Base-by-base conservation (phyloP, 2,888 invertebrate genomes). In the Scaptomyza cyrtandrae region DNA sequence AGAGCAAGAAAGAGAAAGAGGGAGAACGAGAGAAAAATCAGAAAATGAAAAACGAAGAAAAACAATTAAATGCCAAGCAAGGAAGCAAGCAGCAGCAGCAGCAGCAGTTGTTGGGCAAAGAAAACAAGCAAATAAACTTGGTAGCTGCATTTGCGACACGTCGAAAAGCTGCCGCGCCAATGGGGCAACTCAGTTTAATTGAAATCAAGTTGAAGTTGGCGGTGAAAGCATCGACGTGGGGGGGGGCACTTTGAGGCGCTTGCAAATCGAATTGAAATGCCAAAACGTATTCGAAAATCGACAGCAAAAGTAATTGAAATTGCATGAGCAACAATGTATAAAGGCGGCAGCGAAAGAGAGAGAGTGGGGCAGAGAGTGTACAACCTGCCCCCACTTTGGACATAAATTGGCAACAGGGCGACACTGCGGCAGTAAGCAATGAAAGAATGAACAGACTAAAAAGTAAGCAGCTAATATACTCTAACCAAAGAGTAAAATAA, bases 221-320 rank as follows among this genome's bases (percentile, higher is more conserved):
- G 19, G 29, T n/a, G 64, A 9, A 33, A 6, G 57, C 16, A 3
- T 2, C 27, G 61, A n/a, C n/a, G 71, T 46, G 48, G 65, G 50
- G 41, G 71, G 63, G 79, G 70, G 74, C 37, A 37, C n/a, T 37
- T 71, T 46, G 24, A 24, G 48, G 77, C 54, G 78, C 54, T 88
- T 89, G 87, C 86, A 80, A 83, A 80, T 85, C 81, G 86, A 86
- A 85, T 73, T 77, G 87, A 77, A 87, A 77, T 70, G 64, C 60
- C 75, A 81, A 84, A 87, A 87, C 84, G 87, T 82, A 87, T 86
- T 79, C 88, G 88, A 86, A 84, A 86, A 86, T 84, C 86, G 86
- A 86, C 88, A 88, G 86, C 71, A 75, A 88, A 86, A 86, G 85
- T 89, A 89, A 89, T 89, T 89, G 89, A 89, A 90, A 90, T 89